Base-by-base conservation (phyloP, 2,113 vertebrate species). In the Galbula dea region DNA sequence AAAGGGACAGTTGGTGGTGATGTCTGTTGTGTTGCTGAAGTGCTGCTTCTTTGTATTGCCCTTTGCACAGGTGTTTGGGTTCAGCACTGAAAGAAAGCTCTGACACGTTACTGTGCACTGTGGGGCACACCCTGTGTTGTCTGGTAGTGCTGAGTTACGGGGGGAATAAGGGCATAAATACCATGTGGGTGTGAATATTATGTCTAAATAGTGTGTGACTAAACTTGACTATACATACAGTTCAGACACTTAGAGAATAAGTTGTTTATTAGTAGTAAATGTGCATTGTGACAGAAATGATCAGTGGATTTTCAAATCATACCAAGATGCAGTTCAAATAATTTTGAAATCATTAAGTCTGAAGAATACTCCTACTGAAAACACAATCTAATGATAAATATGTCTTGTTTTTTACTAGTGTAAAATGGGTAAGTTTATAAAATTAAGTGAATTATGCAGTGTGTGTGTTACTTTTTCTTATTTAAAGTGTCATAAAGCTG, bases 71-170 rank as follows among this genome's bases (percentile, higher is more conserved):
- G 57, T 19, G 22, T 48, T 66, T 58, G 52, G 13, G 13, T 66
- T 61, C 58, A 43, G 51, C 19, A 3, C 29, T 17, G 11, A 63
- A 78, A 26, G 23, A 32, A 59, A 74, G 21, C 36, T 61, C 43
- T 65, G 73, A 22, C 0, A 0, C 0, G 2, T 77, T 52, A 14
- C 39, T 68, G 8, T 52, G 41, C 16, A 5, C 37, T 6, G 32
- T 22, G 32, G 37, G 88, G 77, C 84, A 80, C 69, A 55, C 52
- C 69, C 74, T 37, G 43, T 9, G 1, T 55, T 86, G 59, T 63
- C 69, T 71, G 26, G 17, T 37, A 45, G 69, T 51, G 57, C 84
- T 75, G 3, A 81, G 51, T 77, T 81, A 71, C 59, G 66, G 73
- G 41, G n/a, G 78, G 26, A 84, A 36, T 59, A 62, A 43, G 41